These are phyloP conservation scores for Odontocolon sp. DNA, from an alignment of 2,888 invertebrate genomes.

Conservation along the genomic window DNA sequence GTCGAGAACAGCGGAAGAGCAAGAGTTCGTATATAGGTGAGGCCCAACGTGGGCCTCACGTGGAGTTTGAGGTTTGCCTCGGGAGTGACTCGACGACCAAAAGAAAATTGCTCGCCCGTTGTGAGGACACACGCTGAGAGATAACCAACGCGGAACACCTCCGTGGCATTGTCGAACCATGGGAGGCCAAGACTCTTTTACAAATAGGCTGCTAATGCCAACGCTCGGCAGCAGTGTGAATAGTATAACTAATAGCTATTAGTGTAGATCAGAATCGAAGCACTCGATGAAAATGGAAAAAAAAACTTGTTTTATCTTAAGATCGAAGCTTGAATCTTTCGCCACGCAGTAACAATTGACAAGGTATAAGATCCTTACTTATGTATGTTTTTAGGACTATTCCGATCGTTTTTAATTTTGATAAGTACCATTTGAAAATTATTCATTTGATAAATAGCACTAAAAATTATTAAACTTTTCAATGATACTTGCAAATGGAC, in stretches of 20 bases:
- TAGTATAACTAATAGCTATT: constrained; percentile 35
- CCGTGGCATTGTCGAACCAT: constrained; percentile 60
- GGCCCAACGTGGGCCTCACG: constrained; percentile 4
- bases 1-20: neutral
- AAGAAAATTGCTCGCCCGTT: constrained; percentile 39
- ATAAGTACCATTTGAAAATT: no score
- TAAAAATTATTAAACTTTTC: no score
- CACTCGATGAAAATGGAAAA: no score
- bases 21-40: neutral
- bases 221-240: constrained; percentile 60
- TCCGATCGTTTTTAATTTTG: no score
- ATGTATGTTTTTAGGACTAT: no score
- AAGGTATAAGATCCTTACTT: no score
- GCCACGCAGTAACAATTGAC: no score
- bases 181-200: constrained; percentile 62
- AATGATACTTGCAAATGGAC: no score
- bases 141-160: constrained; percentile 65
- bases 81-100: constrained; percentile 51
- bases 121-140: constrained; percentile 64
- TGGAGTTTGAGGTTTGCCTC: neutral
- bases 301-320: no score
- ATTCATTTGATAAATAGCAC: no score
- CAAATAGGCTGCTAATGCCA: constrained; percentile 65
- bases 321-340: no score
- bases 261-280: constrained; percentile 23